A percentile compares a stretch with the other conserved stretches of the same genome.
These are phyloP conservation scores for roundworm (Caenorhabditis elegans) DNA, from an alignment of 1,140 invertebrate genomes.

Conservation along the genomic window WBcel235 BX284606.5:4685001-4685500, in stretches of 20 bases:
- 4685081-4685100: constrained; percentile 33
- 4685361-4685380: not conserved
- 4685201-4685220: constrained; percentile 32
- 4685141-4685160: not conserved
- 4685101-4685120: constrained; percentile 20
- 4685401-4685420: constrained; percentile 21
- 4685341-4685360: not conserved
- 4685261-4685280: not conserved
- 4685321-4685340: constrained; percentile 27
- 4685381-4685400: constrained; percentile 20
- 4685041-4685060: constrained; percentile 1
- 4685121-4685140: constrained; percentile 5
- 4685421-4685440: constrained; percentile 8
- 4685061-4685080: constrained; percentile 26
- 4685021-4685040: not conserved
- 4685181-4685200: constrained; percentile 19
- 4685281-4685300: constrained; percentile 19
- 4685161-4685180: not conserved
- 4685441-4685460: constrained; percentile 2
- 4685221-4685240: constrained; percentile 11
- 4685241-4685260: constrained; percentile 16
- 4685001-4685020: not conserved
- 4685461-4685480: no score
- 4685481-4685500: not conserved
- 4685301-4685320: constrained; percentile 20